Evolutionary conservation across 2,797 vertebrate genomes (phyloP).

Genomic region (Myoxocephalus aenaeus): DNA sequence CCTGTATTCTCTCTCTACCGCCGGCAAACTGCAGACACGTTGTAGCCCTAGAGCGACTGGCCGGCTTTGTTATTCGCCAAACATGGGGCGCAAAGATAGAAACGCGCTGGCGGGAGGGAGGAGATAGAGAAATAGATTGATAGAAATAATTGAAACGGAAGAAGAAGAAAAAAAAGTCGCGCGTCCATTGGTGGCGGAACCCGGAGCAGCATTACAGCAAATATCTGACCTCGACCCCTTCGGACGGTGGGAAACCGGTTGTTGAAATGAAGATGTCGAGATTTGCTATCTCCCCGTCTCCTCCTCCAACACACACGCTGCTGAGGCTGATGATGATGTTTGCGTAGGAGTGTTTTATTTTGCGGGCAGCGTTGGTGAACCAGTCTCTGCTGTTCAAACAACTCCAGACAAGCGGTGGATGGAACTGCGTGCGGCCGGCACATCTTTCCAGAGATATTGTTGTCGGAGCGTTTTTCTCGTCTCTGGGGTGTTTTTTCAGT

Average conservation of each 20-base stretch:
- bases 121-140: conserved; percentile 24
- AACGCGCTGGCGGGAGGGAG: conserved; percentile 13
- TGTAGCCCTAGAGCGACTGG: conserved; percentile 16
- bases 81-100: conserved; percentile 38
- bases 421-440: conserved; percentile 36
- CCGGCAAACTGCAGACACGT: conserved; percentile 34
- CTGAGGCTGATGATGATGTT: conserved; percentile 66
- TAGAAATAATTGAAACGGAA: neutral
- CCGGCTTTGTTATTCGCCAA: conserved; percentile 20
- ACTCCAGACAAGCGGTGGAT: conserved; percentile 69
- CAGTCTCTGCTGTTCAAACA: conserved; percentile 62
- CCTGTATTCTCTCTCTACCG: conserved; percentile 2
- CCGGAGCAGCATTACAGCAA: conserved; percentile 27
- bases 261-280: conserved; percentile 70
- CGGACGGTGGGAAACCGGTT: conserved; percentile 50
- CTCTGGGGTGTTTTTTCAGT: conserved; percentile 16
- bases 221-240: conserved; percentile 69
- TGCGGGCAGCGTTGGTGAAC: conserved; percentile 45
- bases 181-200: conserved; percentile 13
- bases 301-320: conserved; percentile 65
- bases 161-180: neutral
- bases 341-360: conserved; percentile 78
- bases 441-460: conserved; percentile 12
- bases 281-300: conserved; percentile 57
- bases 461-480: conserved; percentile 1